phyloP scores from a whole-genome alignment of 1,140 invertebrate species.

The Caerostris extrusa region DNA sequence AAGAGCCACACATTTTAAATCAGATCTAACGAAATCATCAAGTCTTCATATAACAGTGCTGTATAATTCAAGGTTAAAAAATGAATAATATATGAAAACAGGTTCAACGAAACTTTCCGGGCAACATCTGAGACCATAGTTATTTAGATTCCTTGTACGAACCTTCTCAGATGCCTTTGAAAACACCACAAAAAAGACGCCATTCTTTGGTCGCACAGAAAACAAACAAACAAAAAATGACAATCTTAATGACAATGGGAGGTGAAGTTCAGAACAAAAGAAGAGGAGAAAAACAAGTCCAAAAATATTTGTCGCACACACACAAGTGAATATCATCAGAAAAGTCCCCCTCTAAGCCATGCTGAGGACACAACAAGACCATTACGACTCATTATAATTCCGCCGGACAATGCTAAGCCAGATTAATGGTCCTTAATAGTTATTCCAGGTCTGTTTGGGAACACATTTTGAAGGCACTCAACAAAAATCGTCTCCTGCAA shows the following conservation, averaged over 20 bases:
- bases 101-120: not conserved
- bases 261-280: not conserved
- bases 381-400: constrained; percentile 29
- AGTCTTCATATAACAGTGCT: not conserved
- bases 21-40: not conserved
- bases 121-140: not conserved
- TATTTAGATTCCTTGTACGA: not conserved
- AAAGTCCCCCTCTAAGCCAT: not conserved
- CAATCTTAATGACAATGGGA: not conserved
- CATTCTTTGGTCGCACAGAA: not conserved
- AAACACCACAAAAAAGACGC: not conserved
- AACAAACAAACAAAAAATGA: not conserved
- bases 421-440: constrained; percentile 24
- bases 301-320: not conserved
- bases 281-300: not conserved
- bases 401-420: constrained; percentile 2
- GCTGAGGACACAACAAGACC: not conserved
- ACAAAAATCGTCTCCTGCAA: not conserved
- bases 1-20: too few relatives aligned
- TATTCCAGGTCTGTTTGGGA: not conserved
- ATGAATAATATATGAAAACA: not conserved
- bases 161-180: not conserved
- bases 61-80: not conserved
- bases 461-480: not conserved
- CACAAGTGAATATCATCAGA: not conserved